Evolutionary conservation across 2,797 vertebrate species (phyloP).

Genomic region (Rhinatrema bivittatum): DNA sequence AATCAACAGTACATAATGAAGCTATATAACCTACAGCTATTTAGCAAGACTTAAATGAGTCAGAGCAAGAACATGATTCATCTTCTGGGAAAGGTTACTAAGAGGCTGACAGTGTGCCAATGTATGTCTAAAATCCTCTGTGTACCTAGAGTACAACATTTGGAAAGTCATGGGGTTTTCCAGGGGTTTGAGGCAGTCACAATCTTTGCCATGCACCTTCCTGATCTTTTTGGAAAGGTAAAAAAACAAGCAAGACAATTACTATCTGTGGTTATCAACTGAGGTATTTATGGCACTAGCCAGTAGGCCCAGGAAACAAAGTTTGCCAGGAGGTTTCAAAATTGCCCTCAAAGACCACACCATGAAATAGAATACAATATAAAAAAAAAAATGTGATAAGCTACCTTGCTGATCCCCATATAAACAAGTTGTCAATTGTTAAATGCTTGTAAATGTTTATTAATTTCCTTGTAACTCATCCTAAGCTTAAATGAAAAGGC

Average conservation of each 20-base stretch:
- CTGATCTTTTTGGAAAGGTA: slow-evolving; percentile 19
- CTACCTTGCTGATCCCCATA: too few relatives aligned
- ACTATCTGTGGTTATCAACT: too few relatives aligned
- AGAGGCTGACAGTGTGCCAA: slow-evolving; percentile 29
- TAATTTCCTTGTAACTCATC: too few relatives aligned
- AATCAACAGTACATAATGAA: slow-evolving; percentile 18
- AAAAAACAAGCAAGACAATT: slow-evolving; percentile 8
- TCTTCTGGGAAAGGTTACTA: slow-evolving; percentile 35
- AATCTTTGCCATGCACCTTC: slow-evolving; percentile 12
- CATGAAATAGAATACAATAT: too few relatives aligned
- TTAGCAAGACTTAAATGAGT: slow-evolving; percentile 41
- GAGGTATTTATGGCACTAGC: too few relatives aligned
- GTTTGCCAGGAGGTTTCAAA: too few relatives aligned
- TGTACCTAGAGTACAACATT: slow-evolving; percentile 21
- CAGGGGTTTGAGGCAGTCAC: slow-evolving; percentile 31
- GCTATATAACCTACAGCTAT: slow-evolving; percentile 37
- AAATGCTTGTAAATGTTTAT: too few relatives aligned
- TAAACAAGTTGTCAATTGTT: too few relatives aligned
- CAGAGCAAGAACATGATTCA: slow-evolving; percentile 45
- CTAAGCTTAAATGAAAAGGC: too few relatives aligned
- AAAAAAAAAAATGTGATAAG: too few relatives aligned
- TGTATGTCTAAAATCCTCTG: slow-evolving; percentile 30
- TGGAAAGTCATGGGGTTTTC: slow-evolving; percentile 40
- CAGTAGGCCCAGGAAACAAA: too few relatives aligned
- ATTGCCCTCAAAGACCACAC: too few relatives aligned